phyloP scores from a whole-genome alignment of 2,113 vertebrate genomes.

The Actenoides hombroni region DNA sequence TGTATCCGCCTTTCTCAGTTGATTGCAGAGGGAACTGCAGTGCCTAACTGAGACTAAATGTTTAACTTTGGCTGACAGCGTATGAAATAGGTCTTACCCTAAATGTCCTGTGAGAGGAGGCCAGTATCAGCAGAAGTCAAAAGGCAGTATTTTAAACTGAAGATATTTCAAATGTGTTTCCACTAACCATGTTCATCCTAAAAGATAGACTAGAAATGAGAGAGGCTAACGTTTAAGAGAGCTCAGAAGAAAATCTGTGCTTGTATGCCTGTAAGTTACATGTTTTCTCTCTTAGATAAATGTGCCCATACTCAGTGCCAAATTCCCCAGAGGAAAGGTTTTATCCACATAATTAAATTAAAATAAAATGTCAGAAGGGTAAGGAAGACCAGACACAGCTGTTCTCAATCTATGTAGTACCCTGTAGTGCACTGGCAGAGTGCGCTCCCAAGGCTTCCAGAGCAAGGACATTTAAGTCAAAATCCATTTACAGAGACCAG shows the following conservation, averaged over 20 bases:
- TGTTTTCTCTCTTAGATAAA: slow-evolving; percentile 40
- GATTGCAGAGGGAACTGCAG: neutral
- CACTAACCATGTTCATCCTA: neutral
- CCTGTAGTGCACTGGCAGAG: neutral
- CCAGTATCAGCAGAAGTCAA: neutral
- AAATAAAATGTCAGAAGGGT: slow-evolving; percentile 5
- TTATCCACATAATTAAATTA: slow-evolving; percentile 14
- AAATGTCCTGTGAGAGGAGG: neutral
- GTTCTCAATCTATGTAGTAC: neutral
- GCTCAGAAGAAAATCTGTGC: neutral
- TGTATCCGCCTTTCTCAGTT: neutral
- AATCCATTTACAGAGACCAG: neutral
- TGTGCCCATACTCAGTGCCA: neutral
- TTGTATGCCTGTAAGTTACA: slow-evolving; percentile 22
- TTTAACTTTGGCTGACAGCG: neutral
- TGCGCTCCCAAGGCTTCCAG: neutral
- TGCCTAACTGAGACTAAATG: neutral
- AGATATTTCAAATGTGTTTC: neutral
- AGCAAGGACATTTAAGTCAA: neutral
- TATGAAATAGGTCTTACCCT: neutral
- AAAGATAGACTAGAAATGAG: neutral
- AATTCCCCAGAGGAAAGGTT: neutral
- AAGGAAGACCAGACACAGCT: neutral
- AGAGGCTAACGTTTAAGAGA: neutral
- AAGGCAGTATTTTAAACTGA: neutral